These are phyloP conservation scores for Austrolebias charrua DNA, from an alignment of 2,797 vertebrate species.

Conservation along the genomic window DNA sequence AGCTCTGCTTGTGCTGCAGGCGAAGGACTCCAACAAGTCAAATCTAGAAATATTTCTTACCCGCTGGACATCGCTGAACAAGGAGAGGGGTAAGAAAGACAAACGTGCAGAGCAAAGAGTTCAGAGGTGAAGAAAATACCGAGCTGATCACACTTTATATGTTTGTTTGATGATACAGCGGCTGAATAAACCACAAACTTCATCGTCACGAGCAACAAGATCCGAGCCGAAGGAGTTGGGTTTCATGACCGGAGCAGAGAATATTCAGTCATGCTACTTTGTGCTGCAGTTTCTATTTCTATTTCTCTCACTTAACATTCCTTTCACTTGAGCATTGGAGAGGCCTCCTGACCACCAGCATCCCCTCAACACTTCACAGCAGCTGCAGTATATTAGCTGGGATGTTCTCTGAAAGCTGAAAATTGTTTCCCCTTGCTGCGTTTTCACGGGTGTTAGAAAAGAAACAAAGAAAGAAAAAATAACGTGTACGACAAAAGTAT, in stretches of 20 bases:
- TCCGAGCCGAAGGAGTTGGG: constrained; percentile 4
- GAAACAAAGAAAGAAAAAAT: constrained; percentile 14
- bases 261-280: constrained; percentile 31
- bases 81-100: constrained; percentile 18
- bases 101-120: constrained; percentile 1
- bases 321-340: constrained; percentile 38
- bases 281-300: constrained; percentile 47
- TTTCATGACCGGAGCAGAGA: constrained; percentile 26
- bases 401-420: constrained; percentile 36
- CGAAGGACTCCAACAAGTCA: constrained; percentile 44
- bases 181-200: background rate
- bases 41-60: constrained; percentile 67
- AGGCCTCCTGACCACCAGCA: constrained; percentile 31
- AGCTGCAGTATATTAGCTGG: constrained; percentile 50
- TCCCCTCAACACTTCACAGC: constrained; percentile 29
- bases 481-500: constrained; percentile 1
- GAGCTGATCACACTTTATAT: background rate
- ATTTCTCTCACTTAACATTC: constrained; percentile 19
- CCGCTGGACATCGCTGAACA: constrained; percentile 49
- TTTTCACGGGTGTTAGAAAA: constrained; percentile 27
- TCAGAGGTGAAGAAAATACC: background rate
- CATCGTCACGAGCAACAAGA: constrained; percentile 10
- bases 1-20: constrained; percentile 49
- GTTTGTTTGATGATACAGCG: background rate
- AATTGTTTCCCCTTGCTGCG: constrained; percentile 20